Evolutionary conservation across 2,113 vertebrate species (phyloP), one percentile per base, ranked within the genome.

Genomic region (Tachycineta bicolor): DNA sequence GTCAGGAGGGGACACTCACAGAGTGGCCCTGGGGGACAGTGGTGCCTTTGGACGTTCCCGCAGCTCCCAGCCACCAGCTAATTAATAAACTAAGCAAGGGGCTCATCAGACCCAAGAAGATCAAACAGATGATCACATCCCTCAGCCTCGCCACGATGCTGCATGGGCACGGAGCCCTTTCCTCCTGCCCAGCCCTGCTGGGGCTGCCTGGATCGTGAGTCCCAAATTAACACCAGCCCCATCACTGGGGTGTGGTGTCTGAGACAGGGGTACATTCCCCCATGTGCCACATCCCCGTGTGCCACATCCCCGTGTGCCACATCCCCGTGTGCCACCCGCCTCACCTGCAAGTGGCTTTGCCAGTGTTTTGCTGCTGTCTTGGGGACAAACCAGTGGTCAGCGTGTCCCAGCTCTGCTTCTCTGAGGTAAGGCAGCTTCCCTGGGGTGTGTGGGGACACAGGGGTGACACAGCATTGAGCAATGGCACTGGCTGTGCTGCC

Each of bases 251-350:
- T 2, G 75, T 47, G 87, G 81, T 70, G 43, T 29, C 33, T 0
- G 1, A 17, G 17, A 24, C 6, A 2, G 44, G 34, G 69, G 46
- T 10, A 53, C 8, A 9, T 50, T 55, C 14, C n/a, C 22, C 24
- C 15, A 12, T 8, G 58, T 37, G 58, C 23, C 59, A 21, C 55
- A 56, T 55, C 15, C 41, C n/a, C 0, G 0, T 0, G 2, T 52
- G 60, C 80, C 5, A 2, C 59, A 13, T 33, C 33, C 63, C 31
- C 37, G 37, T 37, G 37, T 37, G 58, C 23, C 59, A 21, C 55
- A 56, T 55, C 15, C 41, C n/a, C 0, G 0, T 0, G 2, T 43
- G 67, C 59, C 7, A 1, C 73, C 3, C 0, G 3, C 14, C 44
- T 73, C 13, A 0, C 55, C 56, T 65, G 31, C 34, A 13, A 64